Base-by-base conservation (phyloP, 1,140 invertebrate genomes). In the Hermatobates lingyangjiaoensis region DNA sequence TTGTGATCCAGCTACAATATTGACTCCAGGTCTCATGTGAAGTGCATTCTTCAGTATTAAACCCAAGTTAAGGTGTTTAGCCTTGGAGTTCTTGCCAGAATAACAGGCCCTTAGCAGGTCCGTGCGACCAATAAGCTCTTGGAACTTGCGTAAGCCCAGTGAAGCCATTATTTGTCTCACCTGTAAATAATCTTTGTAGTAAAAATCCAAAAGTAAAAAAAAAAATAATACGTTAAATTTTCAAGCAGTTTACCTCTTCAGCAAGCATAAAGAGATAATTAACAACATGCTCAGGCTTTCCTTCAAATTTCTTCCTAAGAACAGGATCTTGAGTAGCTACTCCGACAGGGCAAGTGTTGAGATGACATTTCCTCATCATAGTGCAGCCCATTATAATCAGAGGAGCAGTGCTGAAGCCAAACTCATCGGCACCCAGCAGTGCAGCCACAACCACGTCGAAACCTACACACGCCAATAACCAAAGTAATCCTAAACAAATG, bases 341-440 rank as follows among this genome's bases (percentile, higher is more conserved):
- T 54, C 95, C 95, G 48, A 98, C 95, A 0, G 95, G 95, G 62
- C 95, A 99, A 24, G 95, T 98, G 68, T 99, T 99, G 51, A 99
- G 71, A 68, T 99, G 95, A 65, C 95, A 99, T 66, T 98, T 99
- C 48, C 95, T 74, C 95, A 98, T 98, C 95, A 98, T 98, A 5
- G 93, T 99, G 63, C 95, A 99, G 10, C 95, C 83, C 67, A 98
- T 79, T 0, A 87, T 90, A 65, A 99, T 98, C 38, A 99, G 70
- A 0, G 95, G 94, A 3, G 94, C 94, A 14, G 95, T 98, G 63
- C 90, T 94, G 64, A 97, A 91, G n/a, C 94, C 95, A 69, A 97
- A 93, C 69, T 98, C 94, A 69, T 98, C 95, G 12, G 95, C 95
- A 40, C 95, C 95, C 2, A 98, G 69, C 42, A 97, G 63, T 3